Base-by-base conservation (phyloP, 2,888 invertebrate species). In the Platycnemis pennipes region DNA sequence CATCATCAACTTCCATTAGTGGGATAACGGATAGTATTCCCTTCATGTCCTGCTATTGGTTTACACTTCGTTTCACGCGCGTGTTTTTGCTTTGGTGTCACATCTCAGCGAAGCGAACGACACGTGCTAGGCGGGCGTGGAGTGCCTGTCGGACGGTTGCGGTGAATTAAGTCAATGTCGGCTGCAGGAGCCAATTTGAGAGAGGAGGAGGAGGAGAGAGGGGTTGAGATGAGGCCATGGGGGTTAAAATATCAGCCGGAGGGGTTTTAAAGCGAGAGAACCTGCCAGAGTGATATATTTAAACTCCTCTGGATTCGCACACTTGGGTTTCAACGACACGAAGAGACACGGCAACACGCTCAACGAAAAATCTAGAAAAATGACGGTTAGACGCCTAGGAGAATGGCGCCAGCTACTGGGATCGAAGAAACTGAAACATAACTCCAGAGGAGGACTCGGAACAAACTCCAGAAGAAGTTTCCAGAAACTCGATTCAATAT, bases 111-210 rank as follows among this genome's bases (percentile, higher is more conserved):
- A 13, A 37, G 31, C 77, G 11, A 37, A 37, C 77, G 77, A 77
- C 77, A 77, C 37, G 77, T 77, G 77, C 7, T 5, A 4, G 69
- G 69, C 11, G 31, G 69, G n/a, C 26, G 22, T 63, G 63, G 26
- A 77, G 31, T 37, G 77, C 31, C 13, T n/a, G 77, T 8, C 31
- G 69, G 69, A 16, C 11, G 49, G n/a, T n/a, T 4, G 69, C 31
- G 69, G n/a, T 31, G 37, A 77, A 77, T 77, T 77, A 77, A 77
- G 77, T 26, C 77, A 37, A 37, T 77, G 77, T 77, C 37, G 77
- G 16, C 77, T 4, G 37, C 37, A 77, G 31, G 37, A 77, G 31
- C 22, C 77, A 37, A 13, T 37, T 31, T 2, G 31, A 13, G 77
- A 37, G 37, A 37, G 37, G 22, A 37, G 37, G 77, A 37, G 37